Evolutionary conservation across 2,888 invertebrate species (phyloP).

Genomic region (Thalpophila matura): DNA sequence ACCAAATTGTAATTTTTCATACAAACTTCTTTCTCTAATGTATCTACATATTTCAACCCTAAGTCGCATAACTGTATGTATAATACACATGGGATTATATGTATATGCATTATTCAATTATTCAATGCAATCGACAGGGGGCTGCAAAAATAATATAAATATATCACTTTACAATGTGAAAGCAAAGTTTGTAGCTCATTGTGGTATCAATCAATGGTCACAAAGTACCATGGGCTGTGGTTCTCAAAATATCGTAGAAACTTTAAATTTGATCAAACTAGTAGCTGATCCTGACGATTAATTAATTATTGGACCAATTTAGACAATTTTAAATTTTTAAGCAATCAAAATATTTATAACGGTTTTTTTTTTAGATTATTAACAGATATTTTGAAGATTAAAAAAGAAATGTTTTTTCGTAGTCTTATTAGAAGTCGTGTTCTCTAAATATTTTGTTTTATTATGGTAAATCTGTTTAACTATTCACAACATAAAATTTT

Average conservation of each 20-base stretch:
- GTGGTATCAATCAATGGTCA: slow-evolving; percentile 86
- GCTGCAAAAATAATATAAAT: slow-evolving; percentile 86
- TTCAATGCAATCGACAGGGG: slow-evolving; percentile 77
- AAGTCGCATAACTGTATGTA: slow-evolving; percentile 62
- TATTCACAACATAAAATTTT: no score
- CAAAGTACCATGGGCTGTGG: slow-evolving; percentile 71
- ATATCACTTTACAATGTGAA: slow-evolving; percentile 87
- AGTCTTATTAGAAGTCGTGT: no score
- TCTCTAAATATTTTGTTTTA: no score
- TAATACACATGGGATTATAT: slow-evolving; percentile 75
- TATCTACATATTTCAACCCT: slow-evolving; percentile 66
- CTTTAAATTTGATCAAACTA: not conserved
- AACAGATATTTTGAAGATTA: no score
- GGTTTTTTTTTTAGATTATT: no score
- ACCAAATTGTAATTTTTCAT: slow-evolving; percentile 87
- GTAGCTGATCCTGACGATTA: no score
- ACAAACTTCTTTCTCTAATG: slow-evolving; percentile 69
- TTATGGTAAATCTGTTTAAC: no score
- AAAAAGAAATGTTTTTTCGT: no score
- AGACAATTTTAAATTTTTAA: no score
- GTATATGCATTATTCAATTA: slow-evolving; percentile 73
- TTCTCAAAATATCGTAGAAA: slow-evolving; percentile 67
- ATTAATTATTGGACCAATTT: no score
- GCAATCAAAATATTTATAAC: no score
- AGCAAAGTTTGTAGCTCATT: slow-evolving; percentile 85